Evolutionary conservation across 2,888 invertebrate species (phyloP).

Genomic region (Clistopyga incitator): DNA sequence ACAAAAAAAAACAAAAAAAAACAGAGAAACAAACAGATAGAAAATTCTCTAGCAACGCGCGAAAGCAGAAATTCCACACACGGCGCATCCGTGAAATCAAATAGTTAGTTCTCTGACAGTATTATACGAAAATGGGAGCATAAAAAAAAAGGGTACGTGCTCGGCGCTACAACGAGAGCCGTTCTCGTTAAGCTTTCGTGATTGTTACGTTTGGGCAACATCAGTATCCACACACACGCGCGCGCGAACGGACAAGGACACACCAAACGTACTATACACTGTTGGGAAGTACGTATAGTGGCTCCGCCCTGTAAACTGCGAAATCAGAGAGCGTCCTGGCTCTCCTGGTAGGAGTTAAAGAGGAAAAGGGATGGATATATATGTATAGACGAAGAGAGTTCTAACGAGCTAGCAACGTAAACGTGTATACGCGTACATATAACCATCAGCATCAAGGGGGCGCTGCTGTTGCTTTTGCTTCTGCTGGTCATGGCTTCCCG

Average conservation of each 20-base stretch:
- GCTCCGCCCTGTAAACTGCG: slow-evolving; percentile 51
- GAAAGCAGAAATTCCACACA: not conserved
- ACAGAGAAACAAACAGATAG: no score
- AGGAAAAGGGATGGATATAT: not conserved
- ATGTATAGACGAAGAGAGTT: slow-evolving; percentile 14
- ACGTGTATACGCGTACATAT: slow-evolving; percentile 33
- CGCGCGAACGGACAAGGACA: not conserved
- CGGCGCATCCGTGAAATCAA: slow-evolving; percentile 31
- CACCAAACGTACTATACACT: not conserved
- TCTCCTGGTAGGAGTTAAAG: slow-evolving; percentile 2
- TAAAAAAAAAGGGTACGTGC: slow-evolving; percentile 21
- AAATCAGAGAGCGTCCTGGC: slow-evolving; percentile 43
- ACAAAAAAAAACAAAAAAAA: no score
- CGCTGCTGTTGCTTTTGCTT: not conserved
- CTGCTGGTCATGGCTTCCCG: slow-evolving; percentile 8
- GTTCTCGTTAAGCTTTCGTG: slow-evolving; percentile 54
- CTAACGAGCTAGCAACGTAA: slow-evolving; percentile 55
- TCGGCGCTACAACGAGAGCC: slow-evolving; percentile 38
- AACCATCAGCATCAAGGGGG: slow-evolving; percentile 43
- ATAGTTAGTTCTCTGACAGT: slow-evolving; percentile 25
- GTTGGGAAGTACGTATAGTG: not conserved
- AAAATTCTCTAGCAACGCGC: not conserved
- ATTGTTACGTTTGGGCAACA: slow-evolving; percentile 49
- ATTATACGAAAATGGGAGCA: slow-evolving; percentile 7
- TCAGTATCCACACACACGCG: slow-evolving; percentile 12